A percentile compares a stretch with the other conserved stretches of the same genome.
phyloP scores from a whole-genome alignment of 2,888 invertebrate species.

The Pammene aurita region DNA sequence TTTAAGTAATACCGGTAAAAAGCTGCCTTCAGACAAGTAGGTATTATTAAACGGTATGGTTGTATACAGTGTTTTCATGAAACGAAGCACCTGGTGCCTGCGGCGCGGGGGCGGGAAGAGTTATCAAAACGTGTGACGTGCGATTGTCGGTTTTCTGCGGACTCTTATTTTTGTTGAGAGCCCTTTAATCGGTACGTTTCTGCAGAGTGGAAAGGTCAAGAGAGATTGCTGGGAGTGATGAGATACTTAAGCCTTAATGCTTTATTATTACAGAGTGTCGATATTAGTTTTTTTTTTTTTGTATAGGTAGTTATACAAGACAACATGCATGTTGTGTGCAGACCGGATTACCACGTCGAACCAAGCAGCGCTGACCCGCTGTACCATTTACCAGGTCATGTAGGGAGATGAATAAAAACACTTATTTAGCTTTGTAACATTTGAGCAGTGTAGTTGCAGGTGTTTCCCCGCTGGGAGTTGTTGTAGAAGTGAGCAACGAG shows the following conservation, averaged over 20 bases:
- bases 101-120: background rate
- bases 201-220: slow-evolving; percentile 12
- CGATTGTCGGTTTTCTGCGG: slow-evolving; percentile 7
- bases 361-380: too few species aligned
- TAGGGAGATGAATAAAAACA: too few species aligned
- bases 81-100: slow-evolving; percentile 19
- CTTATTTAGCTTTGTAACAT: too few species aligned
- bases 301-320: too few species aligned
- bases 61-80: slow-evolving; percentile 20
- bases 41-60: slow-evolving; percentile 1
- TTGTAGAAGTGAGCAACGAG: too few species aligned
- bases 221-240: slow-evolving; percentile 11
- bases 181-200: slow-evolving; percentile 23
- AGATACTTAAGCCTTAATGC: slow-evolving; percentile 15
- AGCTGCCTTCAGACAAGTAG: slow-evolving; percentile 6
- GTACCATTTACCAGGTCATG: too few species aligned
- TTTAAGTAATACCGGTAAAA: too few species aligned
- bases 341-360: too few species aligned
- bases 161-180: slow-evolving; percentile 18
- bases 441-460: too few species aligned
- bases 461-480: too few species aligned
- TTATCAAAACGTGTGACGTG: slow-evolving; percentile 20
- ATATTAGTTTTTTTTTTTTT: background rate
- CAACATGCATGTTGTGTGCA: too few species aligned
- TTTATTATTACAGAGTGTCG: background rate